These are phyloP conservation scores for Drosophila burlai DNA, from an alignment of 1,140 invertebrate genomes.

Conservation along the genomic window DNA sequence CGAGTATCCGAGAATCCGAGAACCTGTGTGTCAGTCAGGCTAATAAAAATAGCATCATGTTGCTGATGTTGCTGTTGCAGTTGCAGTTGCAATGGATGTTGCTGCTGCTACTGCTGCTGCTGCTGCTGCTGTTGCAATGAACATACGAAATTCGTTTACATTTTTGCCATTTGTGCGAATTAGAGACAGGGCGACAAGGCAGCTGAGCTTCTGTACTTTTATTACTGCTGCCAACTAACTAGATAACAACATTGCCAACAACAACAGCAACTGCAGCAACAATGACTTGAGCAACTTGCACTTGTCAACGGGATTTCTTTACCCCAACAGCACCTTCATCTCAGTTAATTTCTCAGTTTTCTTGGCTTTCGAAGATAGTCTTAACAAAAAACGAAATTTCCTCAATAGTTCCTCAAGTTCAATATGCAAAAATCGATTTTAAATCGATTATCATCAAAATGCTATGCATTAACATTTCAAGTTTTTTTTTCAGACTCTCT, in stretches of 20 bases:
- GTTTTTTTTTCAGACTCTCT: neutral
- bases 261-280: slow-evolving; percentile 29
- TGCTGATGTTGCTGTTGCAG: slow-evolving; percentile 33
- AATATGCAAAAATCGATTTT: neutral
- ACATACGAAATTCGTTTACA: slow-evolving; percentile 78
- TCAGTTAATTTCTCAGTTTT: neutral
- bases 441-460: neutral
- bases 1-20: slow-evolving; percentile 1
- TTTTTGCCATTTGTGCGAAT: slow-evolving; percentile 77
- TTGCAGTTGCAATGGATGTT: slow-evolving; percentile 13
- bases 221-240: slow-evolving; percentile 43
- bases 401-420: too few relatives aligned
- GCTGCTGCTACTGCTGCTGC: slow-evolving; percentile 8
- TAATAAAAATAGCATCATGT: slow-evolving; percentile 77
- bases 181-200: slow-evolving; percentile 56
- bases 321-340: slow-evolving; percentile 23
- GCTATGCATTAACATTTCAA: neutral
- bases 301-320: slow-evolving; percentile 63
- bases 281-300: slow-evolving; percentile 42
- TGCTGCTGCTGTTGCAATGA: slow-evolving; percentile 43
- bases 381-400: neutral
- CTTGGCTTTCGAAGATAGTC: too few relatives aligned
- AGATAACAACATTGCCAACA: slow-evolving; percentile 19
- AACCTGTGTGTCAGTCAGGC: slow-evolving; percentile 47
- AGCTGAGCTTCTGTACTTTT: slow-evolving; percentile 48